Evolutionary conservation across 2,797 vertebrate genomes (phyloP), one percentile per base, ranked within the genome.

Genomic region (Acanthiza pusilla): DNA sequence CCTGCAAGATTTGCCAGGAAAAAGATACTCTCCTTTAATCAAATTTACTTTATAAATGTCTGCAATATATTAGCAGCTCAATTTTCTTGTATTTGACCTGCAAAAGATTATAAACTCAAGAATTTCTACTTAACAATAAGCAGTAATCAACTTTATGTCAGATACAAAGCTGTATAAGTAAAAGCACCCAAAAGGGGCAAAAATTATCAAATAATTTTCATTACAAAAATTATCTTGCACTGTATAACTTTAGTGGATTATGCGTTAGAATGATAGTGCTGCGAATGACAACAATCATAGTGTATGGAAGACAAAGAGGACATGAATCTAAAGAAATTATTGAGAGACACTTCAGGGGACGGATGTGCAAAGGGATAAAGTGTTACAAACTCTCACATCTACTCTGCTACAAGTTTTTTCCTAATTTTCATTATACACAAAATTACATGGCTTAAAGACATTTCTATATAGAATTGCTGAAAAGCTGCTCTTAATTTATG

Each of bases 241-340:
- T 40, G 58, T 25, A 58, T 63, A 82, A 61, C 11, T 57, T 32
- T 21, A 83, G 40, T 30, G 55, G 47, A 75, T 83, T 95, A 91
- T 82, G 62, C 45, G 88, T 79, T 34, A 75, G 94, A 94, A 94
- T 61, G 84, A 91, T 2, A 93, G 47, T 8, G 91, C 83, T 89
- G 89, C 85, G 57, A 96, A 95, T 84, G 88, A 54, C 47, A 88
- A 94, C 78, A 79, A 40, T n/a, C 93, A 90, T 7, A 93, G 86
- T 62, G 12, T 13, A 93, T 89, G 75, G 47, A 92, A 91, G 92
- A 87, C 68, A 96, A 82, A 89, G 18, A 84, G 40, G 45, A 73
- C n/a, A 90, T 11, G 36, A 74, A 94, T 43, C 88, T 61, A 75
- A 54, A 94, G 36, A 65, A 84, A 93, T 54, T 54, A 42, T 32